These are phyloP conservation scores for Lordiphosa clarofinis DNA, from an alignment of 1,140 invertebrate species.

Conservation along the genomic window DNA sequence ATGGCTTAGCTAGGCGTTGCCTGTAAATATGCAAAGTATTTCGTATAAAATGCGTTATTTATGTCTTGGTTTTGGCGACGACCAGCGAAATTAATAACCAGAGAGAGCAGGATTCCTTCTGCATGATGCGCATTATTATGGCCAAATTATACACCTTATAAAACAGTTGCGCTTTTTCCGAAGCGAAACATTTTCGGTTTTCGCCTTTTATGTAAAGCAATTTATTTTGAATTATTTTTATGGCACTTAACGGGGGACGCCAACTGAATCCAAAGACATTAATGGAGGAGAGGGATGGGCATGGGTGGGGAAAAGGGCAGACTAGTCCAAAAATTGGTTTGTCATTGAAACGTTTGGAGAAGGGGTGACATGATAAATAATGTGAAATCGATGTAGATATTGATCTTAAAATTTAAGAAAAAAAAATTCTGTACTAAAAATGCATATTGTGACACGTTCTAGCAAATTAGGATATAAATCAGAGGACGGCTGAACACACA, in stretches of 20 bases:
- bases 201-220: conserved; percentile 68
- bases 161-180: conserved; percentile 54
- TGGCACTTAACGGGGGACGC: conserved; percentile 68
- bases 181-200: conserved; percentile 14
- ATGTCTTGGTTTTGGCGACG: conserved; percentile 45
- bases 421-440: not conserved
- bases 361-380: conserved; percentile 21
- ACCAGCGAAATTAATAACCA: conserved; percentile 61
- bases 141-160: conserved; percentile 77
- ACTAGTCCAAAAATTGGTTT: conserved; percentile 33
- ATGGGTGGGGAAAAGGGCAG: conserved; percentile 9
- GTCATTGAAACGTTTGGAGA: conserved; percentile 12
- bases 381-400: conserved; percentile 29
- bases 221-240: conserved; percentile 80
- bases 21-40: conserved; percentile 70
- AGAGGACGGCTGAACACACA: too few species aligned
- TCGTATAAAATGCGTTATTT: conserved; percentile 65
- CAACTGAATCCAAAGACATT: conserved; percentile 24
- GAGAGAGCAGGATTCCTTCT: conserved; percentile 32
- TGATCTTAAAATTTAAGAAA: conserved; percentile 5
- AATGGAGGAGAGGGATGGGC: not conserved
- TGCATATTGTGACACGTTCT: too few species aligned
- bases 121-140: conserved; percentile 79
- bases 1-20: conserved; percentile 54
- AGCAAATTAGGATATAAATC: too few species aligned